Base-by-base conservation (phyloP, 2,888 invertebrate species). In the Dendrolimus pini region DNA sequence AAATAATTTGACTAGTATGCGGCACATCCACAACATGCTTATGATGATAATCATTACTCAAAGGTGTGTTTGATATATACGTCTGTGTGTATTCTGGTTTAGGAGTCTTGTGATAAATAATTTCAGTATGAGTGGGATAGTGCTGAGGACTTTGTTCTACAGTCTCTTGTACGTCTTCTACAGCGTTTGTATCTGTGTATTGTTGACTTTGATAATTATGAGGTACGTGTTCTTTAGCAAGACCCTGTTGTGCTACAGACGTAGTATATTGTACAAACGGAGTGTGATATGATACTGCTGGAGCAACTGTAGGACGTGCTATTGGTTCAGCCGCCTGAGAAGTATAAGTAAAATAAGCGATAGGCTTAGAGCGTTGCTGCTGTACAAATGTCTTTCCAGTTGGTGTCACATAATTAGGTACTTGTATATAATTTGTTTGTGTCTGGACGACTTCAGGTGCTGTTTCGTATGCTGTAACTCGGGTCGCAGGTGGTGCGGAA, bases 341-440 rank as follows among this genome's bases (percentile, higher is more conserved):
- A 41, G 73, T 68, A 59, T 83, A 84, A 13, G 78, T 76, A 7
- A 86, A 72, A 55, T 83, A 86, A 3, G 82, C 69, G 1, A 84
- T 72, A 13, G 80, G 74, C 8, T 59, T 60, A 30, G 77, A 61
- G 10, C 74, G 60, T 61, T 80, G 81, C 13, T 78, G 78, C 47
- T 76, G 83, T n/a, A 84, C 62, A 60, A 78, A 83, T 1, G 82
- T 67, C 59, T 84, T 83, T 0, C 71, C 77, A 14, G 82, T 72
- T 1, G 85, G 81, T 0, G 78, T 59, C 0, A 77, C 71, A 59
- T 84, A 85, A 1, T 75, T 55, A 1, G 84, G 85, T n/a, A 81
- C 80, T 71, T 85, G 77, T 58, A 84, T 68, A 56, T 83, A 88
- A 62, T 83, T 84, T 1, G 63, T 66, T 61, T 83, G 84, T 8